phyloP scores from a whole-genome alignment of 1,140 invertebrate genomes.

The Riptortus pedestris region DNA sequence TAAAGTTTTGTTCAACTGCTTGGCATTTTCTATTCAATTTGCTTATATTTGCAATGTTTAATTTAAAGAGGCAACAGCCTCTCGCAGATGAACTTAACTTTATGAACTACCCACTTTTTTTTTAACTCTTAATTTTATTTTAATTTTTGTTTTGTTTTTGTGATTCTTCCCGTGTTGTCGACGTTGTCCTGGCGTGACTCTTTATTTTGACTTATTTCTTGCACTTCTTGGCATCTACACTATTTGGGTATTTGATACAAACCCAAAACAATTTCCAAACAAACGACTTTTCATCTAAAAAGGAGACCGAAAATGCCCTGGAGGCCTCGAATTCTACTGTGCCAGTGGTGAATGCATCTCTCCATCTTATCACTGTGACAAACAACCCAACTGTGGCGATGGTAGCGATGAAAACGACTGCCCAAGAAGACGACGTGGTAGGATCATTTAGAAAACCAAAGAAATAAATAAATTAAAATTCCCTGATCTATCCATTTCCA shows the following conservation, averaged over 20 bases:
- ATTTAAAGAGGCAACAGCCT: not conserved
- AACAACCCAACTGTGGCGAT: not conserved
- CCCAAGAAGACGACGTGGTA: slow-evolving; percentile 7
- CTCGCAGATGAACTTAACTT: slow-evolving; percentile 7
- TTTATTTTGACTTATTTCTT: slow-evolving; percentile 8
- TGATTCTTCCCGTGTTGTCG: not conserved
- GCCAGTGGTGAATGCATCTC: slow-evolving; percentile 2
- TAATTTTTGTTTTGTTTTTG: slow-evolving; percentile 14
- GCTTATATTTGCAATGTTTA: not conserved
- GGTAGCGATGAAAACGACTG: slow-evolving; percentile 12
- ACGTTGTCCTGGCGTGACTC: not conserved
- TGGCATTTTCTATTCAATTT: not conserved
- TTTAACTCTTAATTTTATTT: slow-evolving; percentile 12
- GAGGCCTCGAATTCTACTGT: slow-evolving; percentile 4
- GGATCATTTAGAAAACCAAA: slow-evolving; percentile 6
- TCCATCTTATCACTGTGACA: not conserved
- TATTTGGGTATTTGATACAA: not conserved
- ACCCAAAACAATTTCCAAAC: not conserved
- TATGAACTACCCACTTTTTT: not conserved
- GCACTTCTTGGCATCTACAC: slow-evolving; percentile 1
- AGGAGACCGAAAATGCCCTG: not conserved
- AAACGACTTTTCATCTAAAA: not conserved
- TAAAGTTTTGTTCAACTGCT: slow-evolving; percentile 2
- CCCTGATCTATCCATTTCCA: not conserved
- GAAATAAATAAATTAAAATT: not conserved